Percentiles rank a stretch among this genome's conserved stretches.
phyloP scores from a whole-genome alignment of 2,113 vertebrate species.

The Apteryx mantelli region DNA sequence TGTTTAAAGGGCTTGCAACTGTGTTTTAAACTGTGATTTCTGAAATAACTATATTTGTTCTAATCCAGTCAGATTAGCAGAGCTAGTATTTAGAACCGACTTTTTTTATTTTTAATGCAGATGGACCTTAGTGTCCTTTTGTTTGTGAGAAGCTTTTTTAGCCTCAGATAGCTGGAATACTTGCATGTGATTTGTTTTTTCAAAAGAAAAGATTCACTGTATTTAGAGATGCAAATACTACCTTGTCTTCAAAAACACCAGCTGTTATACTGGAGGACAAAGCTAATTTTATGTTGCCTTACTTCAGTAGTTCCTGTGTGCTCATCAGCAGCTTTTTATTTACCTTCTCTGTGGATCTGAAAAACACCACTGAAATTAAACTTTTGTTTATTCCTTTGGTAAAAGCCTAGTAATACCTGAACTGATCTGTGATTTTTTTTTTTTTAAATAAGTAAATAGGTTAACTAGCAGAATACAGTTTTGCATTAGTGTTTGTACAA shows the following conservation, averaged over 20 bases:
- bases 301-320: constrained; percentile 9
- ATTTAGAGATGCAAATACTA: constrained; percentile 61
- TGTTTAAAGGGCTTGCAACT: background rate
- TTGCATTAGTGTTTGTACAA: background rate
- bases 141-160: constrained; percentile 55
- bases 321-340: background rate
- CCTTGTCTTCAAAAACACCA: constrained; percentile 46
- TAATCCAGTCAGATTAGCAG: constrained; percentile 13
- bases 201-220: constrained; percentile 50
- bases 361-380: background rate
- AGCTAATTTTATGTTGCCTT: constrained; percentile 25
- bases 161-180: constrained; percentile 42
- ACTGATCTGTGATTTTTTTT: background rate
- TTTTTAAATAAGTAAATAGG: background rate
- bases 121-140: constrained; percentile 44
- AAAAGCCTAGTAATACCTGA: background rate
- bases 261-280: constrained; percentile 24
- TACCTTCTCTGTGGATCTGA: background rate
- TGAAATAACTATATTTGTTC: background rate
- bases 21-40: background rate
- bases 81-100: background rate
- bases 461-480: background rate
- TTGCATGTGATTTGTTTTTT: constrained; percentile 50
- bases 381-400: background rate
- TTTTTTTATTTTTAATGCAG: constrained; percentile 45